phyloP scores from a whole-genome alignment of 2,113 vertebrate genomes.

The Rafetus swinhoei region DNA sequence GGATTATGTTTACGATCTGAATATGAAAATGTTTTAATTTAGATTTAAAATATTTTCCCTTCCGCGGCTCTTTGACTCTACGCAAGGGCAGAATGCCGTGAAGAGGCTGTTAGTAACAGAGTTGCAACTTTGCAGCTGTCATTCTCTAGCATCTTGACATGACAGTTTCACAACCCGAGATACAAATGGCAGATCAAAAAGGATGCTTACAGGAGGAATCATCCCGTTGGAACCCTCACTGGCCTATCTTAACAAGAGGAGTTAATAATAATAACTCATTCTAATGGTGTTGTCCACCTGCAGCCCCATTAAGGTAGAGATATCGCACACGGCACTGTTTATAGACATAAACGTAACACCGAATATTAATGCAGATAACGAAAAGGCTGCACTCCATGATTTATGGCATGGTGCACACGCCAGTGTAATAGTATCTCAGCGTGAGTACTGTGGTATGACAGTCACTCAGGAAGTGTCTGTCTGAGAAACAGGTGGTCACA shows the following conservation, averaged over 20 bases:
- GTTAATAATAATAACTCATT: background rate
- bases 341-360: background rate
- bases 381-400: constrained; percentile 48
- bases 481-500: constrained; percentile 61
- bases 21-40: background rate
- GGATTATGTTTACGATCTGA: background rate
- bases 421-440: background rate
- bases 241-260: background rate
- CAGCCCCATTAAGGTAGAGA: background rate
- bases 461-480: background rate
- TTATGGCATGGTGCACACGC: background rate
- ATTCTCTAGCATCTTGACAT: constrained; percentile 1
- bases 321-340: background rate
- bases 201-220: background rate
- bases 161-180: constrained; percentile 24
- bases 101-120: background rate
- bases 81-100: background rate
- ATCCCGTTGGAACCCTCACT: background rate
- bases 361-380: background rate
- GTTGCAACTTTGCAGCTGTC: constrained; percentile 49
- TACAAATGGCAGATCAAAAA: constrained; percentile 40
- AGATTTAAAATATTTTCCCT: constrained; percentile 26
- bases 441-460: background rate
- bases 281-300: background rate
- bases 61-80: background rate